Base-by-base conservation (phyloP, 2,888 invertebrate genomes). In the Dicyrtomina minuta region DNA sequence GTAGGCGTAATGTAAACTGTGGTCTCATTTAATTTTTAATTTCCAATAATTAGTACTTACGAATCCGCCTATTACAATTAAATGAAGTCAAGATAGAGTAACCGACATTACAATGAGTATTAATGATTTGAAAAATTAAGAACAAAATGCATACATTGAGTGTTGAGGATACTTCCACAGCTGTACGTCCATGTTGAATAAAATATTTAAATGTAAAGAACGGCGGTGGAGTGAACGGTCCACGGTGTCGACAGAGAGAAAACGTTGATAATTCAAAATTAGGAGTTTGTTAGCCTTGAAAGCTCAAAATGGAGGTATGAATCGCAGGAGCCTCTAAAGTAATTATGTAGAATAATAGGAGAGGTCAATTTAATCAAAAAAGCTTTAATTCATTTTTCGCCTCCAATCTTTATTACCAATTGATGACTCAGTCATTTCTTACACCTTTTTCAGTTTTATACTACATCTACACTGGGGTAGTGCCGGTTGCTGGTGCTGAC, bases 301-400 rank as follows among this genome's bases (percentile, higher is more conserved):
- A 41, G 33, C 68, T 60, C 20, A 60, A 68, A 68, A 68, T 61
- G 68, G 68, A 24, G 17, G n/a, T 49, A 68, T 60, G 62, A 68
- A 55, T 68, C 43, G 62, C 56, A 68, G 62, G 46, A 68, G 68
- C 61, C 62, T 68, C 41, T 62, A 51, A 67, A 60, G 60, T 60
- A 67, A 67, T 67, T 62, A 68, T 61, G 55, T 51, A 53, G 55
- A 53, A 55, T 68, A 68, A 68, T 68, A 59, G 68, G 51, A 61
- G 68, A 61, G 68, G 62, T 68, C 68, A 68, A 68, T 68, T 68
- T 68, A 62, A 68, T 62, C 62, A 61, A 62, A 68, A 59, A 62
- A 55, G 41, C 62, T 68, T 62, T 68, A 68, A 68, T 68, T 68
- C 62, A 56, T 68, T 68, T 67, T 59, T 62, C 55, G 46, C 68